Base-by-base conservation (phyloP, 2,113 vertebrate genomes). In the Pagrus major region DNA sequence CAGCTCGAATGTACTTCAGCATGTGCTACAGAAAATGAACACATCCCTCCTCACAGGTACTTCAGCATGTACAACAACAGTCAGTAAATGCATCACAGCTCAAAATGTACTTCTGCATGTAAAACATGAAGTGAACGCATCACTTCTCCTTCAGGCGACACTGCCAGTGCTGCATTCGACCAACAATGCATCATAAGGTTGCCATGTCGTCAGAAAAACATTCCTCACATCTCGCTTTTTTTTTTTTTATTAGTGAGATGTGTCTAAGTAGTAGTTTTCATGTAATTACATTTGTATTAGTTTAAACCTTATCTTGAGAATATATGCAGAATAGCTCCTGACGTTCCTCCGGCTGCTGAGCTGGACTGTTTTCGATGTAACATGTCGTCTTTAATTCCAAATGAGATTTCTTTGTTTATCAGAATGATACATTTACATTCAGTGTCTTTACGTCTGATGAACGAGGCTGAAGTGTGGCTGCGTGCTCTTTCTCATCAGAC, bases 261-360 rank as follows among this genome's bases (percentile, higher is more conserved):
- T 58, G 25, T 37, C 21, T 18, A n/a, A n/a, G n/a, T n/a, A n/a
- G 0, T 54, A 23, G 23, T 63, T 76, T 39, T 51, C 67, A 83
- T 71, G 14, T 41, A 83, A 75, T 83, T 75, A 23, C 3, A 56
- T 65, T 78, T 66, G 10, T 61, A 47, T 74, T 41, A 31, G 47
- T 25, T 5, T 21, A 29, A 51, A 5, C 7, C 29, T 63, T 73
- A 69, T 70, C 60, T 55, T 16, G 25, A 35, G 21, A 76, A 73
- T 21, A 41, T 42, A 27, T 65, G 25, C n/a, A 42, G 61, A 68
- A 65, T 59, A 21, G 52, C 25, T 52, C 46, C 23, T 29, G 37
- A 78, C 18, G 71, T 73, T 60, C 37, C 33, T n/a, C 8, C 42
- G 71, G 41, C 59, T 68, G 44, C 56, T 21, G 52, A 14, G 29